Percentiles rank a stretch among this genome's conserved stretches.
Conservation (phyloP, 2,888 invertebrate genomes). For the Biston stratarius region DNA sequence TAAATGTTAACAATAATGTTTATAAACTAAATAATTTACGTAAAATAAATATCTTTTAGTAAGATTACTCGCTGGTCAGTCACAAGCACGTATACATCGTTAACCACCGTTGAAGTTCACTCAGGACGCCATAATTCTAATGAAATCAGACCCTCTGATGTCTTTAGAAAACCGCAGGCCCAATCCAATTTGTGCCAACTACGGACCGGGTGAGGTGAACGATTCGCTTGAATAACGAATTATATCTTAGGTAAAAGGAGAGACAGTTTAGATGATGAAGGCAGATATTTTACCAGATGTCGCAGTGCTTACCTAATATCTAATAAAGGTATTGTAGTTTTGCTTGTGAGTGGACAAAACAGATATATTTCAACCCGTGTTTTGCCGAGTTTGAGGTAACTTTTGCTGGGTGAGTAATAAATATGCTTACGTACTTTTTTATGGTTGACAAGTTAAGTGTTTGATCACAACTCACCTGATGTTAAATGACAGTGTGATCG, state of each 20-base stretch:
- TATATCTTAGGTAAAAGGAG: conserved; percentile 16
- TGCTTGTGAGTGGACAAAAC: background rate
- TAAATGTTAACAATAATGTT: no score
- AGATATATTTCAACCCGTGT: background rate
- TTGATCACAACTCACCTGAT: no score
- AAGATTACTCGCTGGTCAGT: conserved; percentile 17
- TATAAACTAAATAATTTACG: background rate
- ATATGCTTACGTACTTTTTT: background rate
- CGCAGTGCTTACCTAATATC: background rate
- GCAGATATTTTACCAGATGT: conserved; percentile 7
- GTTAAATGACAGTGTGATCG: no score
- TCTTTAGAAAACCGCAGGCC: conserved; percentile 39
- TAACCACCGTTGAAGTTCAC: conserved; percentile 33
- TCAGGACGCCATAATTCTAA: conserved; percentile 37
- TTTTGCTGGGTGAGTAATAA: background rate
- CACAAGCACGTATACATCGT: conserved; percentile 28
- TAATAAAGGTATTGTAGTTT: conserved; percentile 6
- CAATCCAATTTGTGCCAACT: conserved; percentile 41
- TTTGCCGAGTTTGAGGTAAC: background rate
- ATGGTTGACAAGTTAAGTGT: background rate
- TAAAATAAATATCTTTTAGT: background rate
- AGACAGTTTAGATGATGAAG: conserved; percentile 10
- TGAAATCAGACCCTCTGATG: conserved; percentile 40
- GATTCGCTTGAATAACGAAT: conserved; percentile 28
- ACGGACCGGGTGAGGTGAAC: conserved; percentile 17